A percentile compares a stretch with the other conserved stretches of the same genome.
Conservation (phyloP, 2,113 vertebrate genomes). For the Himantopus leucocephalus region DNA sequence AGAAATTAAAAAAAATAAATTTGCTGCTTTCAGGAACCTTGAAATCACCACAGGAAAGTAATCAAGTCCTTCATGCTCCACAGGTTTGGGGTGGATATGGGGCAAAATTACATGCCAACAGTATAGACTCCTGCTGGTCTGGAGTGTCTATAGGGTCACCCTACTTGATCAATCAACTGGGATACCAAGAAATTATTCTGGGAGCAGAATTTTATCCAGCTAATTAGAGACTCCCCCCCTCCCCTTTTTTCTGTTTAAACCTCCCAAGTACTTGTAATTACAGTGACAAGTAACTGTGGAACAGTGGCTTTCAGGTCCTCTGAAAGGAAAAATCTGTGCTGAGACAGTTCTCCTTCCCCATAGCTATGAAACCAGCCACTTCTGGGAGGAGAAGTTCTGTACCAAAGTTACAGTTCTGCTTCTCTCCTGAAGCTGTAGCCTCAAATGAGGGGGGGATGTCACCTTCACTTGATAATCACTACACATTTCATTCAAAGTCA, state of each 20-base stretch:
- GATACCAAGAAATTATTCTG: background rate
- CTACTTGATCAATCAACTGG: background rate
- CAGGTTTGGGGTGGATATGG: background rate
- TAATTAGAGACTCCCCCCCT: background rate
- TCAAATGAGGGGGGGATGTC: background rate
- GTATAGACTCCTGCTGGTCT: background rate
- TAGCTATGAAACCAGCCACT: background rate
- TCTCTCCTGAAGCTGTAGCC: slow-evolving; percentile 6
- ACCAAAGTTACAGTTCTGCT: slow-evolving; percentile 37
- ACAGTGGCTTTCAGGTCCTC: background rate
- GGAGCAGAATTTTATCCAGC: background rate
- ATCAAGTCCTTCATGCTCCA: background rate
- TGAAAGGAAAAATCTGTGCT: background rate
- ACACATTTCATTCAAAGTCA: background rate
- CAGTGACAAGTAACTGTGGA: background rate
- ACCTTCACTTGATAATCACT: background rate
- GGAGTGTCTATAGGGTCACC: background rate
- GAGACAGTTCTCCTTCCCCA: slow-evolving; percentile 28
- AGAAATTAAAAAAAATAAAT: background rate
- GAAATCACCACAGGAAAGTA: background rate
- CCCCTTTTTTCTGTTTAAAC: background rate
- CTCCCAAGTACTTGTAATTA: background rate
- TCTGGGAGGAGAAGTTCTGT: background rate
- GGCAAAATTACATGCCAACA: background rate
- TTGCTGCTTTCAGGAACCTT: background rate